Base-by-base conservation (phyloP, 1,140 invertebrate genomes). In the Drosophila truncata region DNA sequence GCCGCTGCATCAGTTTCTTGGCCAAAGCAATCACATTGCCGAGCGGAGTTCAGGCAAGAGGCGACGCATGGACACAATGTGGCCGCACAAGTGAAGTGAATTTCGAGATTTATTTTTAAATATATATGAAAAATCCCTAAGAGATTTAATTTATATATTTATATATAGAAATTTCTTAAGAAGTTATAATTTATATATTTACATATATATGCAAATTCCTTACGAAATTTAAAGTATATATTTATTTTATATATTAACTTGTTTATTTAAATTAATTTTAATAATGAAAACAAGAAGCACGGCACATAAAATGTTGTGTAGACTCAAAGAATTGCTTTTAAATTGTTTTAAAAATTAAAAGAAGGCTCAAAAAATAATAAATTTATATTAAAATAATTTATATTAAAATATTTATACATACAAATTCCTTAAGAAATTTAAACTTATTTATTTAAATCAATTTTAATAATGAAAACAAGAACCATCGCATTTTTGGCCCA, bases 1-100 rank as follows among this genome's bases (percentile, higher is more conserved):
- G 74, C 85, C 85, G 1, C 54, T 88, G 35, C 81, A 90, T 49
- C 81, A 90, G 10, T 90, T 85, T 57, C 33, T 88, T 11, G 61
- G 42, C 0, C 33, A 59, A 27, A 72, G 35, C 20, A 88, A 83
- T 41, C 78, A 63, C 18, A 23, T 78, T 2, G 20, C 2, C 29
- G 73, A 73, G 4, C 42, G 59, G n/a, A 33, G 41, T 11, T 29
- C 35, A 39, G 37, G 16, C 35, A 61, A 78, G 29, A 41, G 42
- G 33, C 35, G 47, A 18, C 74, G 74, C 2, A 50, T 74, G 35
- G 63, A 85, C 25, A 29, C 54, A 46, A 35, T 67, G 59, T 88
- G 84, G 84, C 74, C 74, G 14, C 58, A 78, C 23, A 78, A 78
- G 27, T 78, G 47, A 50, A 16, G 18, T 50, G n/a, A 23, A 18